These are phyloP conservation scores for Pogonocichla stellata DNA, from an alignment of 2,113 vertebrate species.

Conservation along the genomic window DNA sequence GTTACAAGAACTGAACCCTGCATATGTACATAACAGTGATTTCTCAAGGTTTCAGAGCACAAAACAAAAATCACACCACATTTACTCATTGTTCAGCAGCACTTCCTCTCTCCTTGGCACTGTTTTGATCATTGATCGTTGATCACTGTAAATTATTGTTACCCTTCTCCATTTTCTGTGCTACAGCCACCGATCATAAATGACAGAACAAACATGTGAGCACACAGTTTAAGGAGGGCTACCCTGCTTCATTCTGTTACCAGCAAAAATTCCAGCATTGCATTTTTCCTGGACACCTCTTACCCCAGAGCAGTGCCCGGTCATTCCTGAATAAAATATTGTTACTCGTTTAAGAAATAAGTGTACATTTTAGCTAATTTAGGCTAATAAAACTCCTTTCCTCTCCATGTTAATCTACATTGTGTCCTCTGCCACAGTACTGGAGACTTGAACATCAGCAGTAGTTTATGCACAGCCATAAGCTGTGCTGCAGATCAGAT, in stretches of 20 bases:
- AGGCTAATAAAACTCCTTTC: neutral
- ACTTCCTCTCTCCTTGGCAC: neutral
- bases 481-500: neutral
- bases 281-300: neutral
- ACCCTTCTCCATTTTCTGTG: neutral
- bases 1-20: neutral
- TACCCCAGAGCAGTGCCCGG: neutral
- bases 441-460: neutral
- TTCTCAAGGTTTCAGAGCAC: neutral
- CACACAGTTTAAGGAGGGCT: neutral
- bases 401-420: fast-evolving
- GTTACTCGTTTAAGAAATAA: neutral
- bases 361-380: neutral
- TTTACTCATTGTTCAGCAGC: neutral
- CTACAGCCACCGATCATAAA: neutral
- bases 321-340: neutral
- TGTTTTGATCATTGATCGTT: neutral
- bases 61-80: neutral
- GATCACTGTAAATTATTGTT: neutral
- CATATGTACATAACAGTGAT: fast-evolving
- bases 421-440: neutral
- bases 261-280: neutral
- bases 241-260: neutral
- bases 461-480: neutral
- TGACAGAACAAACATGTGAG: fast-evolving